Evolutionary conservation across 2,113 vertebrate genomes (phyloP).

Genomic region (Menura novaehollandiae): DNA sequence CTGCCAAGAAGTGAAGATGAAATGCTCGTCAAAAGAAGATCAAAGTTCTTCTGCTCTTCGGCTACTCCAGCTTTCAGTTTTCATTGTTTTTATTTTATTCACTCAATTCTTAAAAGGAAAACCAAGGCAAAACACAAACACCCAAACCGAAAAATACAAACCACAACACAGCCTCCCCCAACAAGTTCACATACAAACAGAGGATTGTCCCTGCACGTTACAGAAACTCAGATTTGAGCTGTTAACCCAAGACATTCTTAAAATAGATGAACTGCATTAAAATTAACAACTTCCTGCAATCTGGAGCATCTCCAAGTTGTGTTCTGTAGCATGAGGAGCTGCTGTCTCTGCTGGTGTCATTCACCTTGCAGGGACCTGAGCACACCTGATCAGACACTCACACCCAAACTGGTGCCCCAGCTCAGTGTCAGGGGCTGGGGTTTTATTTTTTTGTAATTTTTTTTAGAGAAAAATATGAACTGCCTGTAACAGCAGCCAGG

Average conservation of each 20-base stretch:
- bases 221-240: neutral
- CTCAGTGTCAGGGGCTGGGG: neutral
- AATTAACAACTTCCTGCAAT: neutral
- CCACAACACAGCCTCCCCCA: neutral
- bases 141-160: neutral
- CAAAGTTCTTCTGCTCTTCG: neutral
- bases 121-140: neutral
- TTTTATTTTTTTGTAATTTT: fast-evolving
- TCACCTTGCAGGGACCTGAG: neutral
- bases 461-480: neutral
- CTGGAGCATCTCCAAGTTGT: neutral
- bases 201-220: neutral
- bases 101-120: neutral
- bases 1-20: neutral
- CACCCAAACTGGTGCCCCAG: neutral
- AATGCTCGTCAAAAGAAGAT: neutral
- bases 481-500: neutral
- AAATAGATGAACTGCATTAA: neutral
- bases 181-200: neutral
- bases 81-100: neutral
- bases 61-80: neutral
- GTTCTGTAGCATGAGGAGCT: neutral
- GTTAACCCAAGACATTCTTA: neutral
- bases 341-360: neutral
- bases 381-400: fast-evolving